These are phyloP conservation scores for Hylaea fasciaria DNA, from an alignment of 2,888 invertebrate species.

Conservation along the genomic window DNA sequence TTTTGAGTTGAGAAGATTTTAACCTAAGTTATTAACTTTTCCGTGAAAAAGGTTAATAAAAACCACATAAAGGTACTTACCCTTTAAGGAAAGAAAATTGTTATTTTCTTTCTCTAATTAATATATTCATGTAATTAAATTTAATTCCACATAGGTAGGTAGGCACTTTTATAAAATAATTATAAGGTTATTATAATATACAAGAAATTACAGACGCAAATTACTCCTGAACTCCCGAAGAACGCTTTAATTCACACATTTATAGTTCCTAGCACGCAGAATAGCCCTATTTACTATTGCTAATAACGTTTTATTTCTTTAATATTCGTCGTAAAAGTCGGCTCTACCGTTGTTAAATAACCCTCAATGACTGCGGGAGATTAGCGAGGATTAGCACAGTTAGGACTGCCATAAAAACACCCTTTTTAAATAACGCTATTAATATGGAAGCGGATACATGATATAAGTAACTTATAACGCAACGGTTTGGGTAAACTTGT, in stretches of 20 bases:
- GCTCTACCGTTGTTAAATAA: constrained; percentile 38
- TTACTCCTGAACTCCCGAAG: too few relatives aligned
- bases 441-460: constrained; percentile 22
- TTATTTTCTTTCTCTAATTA: too few relatives aligned
- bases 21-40: too few relatives aligned
- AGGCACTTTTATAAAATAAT: too few relatives aligned
- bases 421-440: constrained; percentile 13
- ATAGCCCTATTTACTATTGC: constrained; percentile 17
- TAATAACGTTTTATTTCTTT: constrained; percentile 44
- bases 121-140: too few relatives aligned
- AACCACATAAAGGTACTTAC: too few relatives aligned
- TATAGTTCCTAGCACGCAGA: constrained; percentile 1
- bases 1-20: too few relatives aligned
- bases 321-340: constrained; percentile 41
- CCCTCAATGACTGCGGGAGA: constrained; percentile 44
- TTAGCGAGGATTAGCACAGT: constrained; percentile 41
- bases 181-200: too few relatives aligned
- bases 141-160: too few relatives aligned
- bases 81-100: too few relatives aligned
- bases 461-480: constrained; percentile 1
- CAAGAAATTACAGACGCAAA: too few relatives aligned
- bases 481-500: constrained; percentile 20
- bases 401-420: constrained; percentile 27
- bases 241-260: neutral
- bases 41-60: too few relatives aligned